Base-by-base conservation (phyloP, 2,113 vertebrate species). In the Artemisiospiza belli region DNA sequence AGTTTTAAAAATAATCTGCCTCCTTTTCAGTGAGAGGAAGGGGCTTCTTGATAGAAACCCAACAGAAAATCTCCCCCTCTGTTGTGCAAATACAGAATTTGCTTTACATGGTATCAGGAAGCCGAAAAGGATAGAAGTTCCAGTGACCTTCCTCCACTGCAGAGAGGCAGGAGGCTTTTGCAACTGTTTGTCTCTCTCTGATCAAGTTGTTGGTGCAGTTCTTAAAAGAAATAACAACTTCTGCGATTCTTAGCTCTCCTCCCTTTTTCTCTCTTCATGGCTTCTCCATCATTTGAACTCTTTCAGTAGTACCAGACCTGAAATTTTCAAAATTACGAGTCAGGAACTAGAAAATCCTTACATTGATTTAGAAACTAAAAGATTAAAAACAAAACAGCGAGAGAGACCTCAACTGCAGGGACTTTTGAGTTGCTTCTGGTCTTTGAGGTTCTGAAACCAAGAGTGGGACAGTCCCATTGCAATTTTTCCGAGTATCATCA, bases 341-440 rank as follows among this genome's bases (percentile, higher is more conserved):
- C 79, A 63, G n/a, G 41, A 87, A 83, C 61, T 55, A 70, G 30
- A 87, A 95, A 93, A 64, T 83, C 72, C 44, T 89, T 19, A 81
- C 55, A 78, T 31, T 78, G 68, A 92, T 86, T 93, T 89, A 94
- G 90, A 90, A 95, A 95, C 92, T 39, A 47, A 58, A 88, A 89
- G 12, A 89, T 59, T 78, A 37, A 95, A 93, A 93, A 44, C 47
- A 57, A 83, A 94, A 74, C 47, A 67, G 33, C 37, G 47, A 88
- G 83, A 87, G 30, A 83, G 25, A 67, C 24, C 16, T 12, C 15
- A 83, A 37, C 69, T 30, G 0, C 62, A 62, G 59, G 59, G 55
- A 93, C 22, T 88, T 87, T 57, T 5, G 5, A 70, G 61, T 51
- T 74, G 8, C 20, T 90, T 81, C 79, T 81, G 41, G 27, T 80